Evolutionary conservation across 2,797 vertebrate genomes (phyloP).

Genomic region (Typhlichthys subterraneus): DNA sequence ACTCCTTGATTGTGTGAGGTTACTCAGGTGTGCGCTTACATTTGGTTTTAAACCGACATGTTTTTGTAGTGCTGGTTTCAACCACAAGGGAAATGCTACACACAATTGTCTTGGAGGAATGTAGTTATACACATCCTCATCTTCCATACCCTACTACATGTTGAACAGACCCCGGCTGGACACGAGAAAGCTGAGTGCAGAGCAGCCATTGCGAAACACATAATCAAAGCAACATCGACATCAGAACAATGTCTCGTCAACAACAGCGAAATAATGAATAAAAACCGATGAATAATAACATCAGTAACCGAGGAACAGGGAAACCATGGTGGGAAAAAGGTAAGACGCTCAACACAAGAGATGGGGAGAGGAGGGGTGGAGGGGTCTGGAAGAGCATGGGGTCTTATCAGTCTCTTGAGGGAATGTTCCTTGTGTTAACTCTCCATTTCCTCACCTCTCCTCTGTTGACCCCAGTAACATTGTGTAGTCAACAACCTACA

Average conservation of each 20-base stretch:
- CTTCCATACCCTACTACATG: slow-evolving; percentile 16
- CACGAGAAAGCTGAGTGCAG: slow-evolving; percentile 70
- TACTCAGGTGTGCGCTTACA: too few species aligned
- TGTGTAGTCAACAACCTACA: slow-evolving; percentile 26
- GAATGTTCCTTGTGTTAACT: slow-evolving; percentile 61
- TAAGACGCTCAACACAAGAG: slow-evolving; percentile 37
- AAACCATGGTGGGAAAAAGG: slow-evolving; percentile 28
- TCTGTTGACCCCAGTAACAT: slow-evolving; percentile 35
- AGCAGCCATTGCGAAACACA: slow-evolving; percentile 66
- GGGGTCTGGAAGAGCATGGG: slow-evolving; percentile 15
- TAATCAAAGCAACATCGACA: slow-evolving; percentile 76
- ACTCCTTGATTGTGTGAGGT: too few species aligned
- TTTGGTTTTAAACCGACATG: too few species aligned
- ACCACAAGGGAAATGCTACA: too few species aligned
- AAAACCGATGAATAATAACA: slow-evolving; percentile 50
- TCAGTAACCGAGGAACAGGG: slow-evolving; percentile 50
- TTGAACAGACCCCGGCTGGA: slow-evolving; percentile 14
- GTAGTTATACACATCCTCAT: slow-evolving; percentile 15
- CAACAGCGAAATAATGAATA: slow-evolving; percentile 44
- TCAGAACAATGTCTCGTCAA: slow-evolving; percentile 78
- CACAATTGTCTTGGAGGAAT: slow-evolving; percentile 33
- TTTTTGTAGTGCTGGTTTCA: too few species aligned
- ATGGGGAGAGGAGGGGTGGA: slow-evolving; percentile 32
- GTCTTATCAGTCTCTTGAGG: slow-evolving; percentile 46
- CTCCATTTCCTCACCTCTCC: slow-evolving; percentile 41